Base-by-base conservation (phyloP, 2,888 invertebrate species). In the Plebejus anna region DNA sequence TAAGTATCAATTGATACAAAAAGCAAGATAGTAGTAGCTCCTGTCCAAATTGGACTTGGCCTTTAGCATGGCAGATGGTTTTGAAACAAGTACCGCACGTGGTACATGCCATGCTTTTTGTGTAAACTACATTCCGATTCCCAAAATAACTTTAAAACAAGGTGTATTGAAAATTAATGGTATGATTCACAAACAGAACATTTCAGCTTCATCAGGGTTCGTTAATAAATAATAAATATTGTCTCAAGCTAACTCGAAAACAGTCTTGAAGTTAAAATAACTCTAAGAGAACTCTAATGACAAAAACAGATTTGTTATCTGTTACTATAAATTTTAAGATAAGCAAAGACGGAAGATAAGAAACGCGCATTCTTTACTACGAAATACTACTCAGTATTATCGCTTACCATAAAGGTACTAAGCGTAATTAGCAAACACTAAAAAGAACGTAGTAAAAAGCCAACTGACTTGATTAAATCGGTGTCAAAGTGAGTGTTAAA, bases 11-110 rank as follows among this genome's bases (percentile, higher is more conserved):
- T 59, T 59, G 7, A 6, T 28, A 66, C 9, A 66, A 66, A 7
- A 66, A 66, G 1, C 61, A 66, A 66, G 61, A 66, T 28, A 1
- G 61, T 28, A 1, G 61, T 9, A 2, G 28, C 28, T 28, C 61
- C 11, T 2, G 28, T 66, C 28, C 28, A 32, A 28, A 28, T 66
- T 66, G 61, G 32, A 66, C 61, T 66, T 66, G 28, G 13, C 61
- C 28, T 66, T 61, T 66, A 66, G 61, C 28, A 66, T 7, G 28
- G 61, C 61, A 66, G 61, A 66, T 66, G 61, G 61, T 66, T 66
- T 61, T 28, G 13, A 66, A 66, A 66, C 61, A 66, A 32, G 61
- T 66, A 66, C 28, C 61, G 61, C 61, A 66, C 61, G 61, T 66
- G 28, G 55, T 55, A 55, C 16, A 3, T 55, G 59, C 61, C 28